Conservation (phyloP, 2,797 vertebrate genomes). For the Prionace glauca region DNA sequence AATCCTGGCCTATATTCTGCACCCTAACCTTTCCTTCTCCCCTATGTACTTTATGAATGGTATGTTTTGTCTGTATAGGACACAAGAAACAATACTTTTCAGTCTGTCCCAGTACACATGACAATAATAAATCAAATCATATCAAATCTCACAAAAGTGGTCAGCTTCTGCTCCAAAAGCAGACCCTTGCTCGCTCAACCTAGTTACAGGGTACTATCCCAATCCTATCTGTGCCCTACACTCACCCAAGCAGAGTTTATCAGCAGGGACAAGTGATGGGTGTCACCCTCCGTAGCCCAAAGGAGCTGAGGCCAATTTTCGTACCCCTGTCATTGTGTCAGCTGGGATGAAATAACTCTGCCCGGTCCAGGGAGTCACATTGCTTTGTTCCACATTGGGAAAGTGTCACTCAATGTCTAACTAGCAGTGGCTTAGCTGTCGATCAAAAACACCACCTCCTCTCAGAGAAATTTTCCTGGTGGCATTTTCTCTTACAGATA, state of each 20-base stretch:
- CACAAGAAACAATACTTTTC: too few species aligned
- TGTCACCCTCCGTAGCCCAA: neutral
- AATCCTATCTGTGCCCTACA: neutral
- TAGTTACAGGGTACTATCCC: neutral
- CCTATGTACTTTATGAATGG: too few species aligned
- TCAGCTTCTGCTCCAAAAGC: neutral
- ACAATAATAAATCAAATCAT: too few species aligned
- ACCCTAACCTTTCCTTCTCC: too few species aligned
- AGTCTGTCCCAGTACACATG: too few species aligned
- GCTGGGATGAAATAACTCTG: neutral
- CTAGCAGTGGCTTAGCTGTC: neutral
- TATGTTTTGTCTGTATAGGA: too few species aligned
- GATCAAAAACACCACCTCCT: neutral
- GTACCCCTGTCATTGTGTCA: neutral
- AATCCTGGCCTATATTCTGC: too few species aligned
- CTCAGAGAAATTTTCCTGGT: neutral
- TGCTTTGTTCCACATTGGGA: neutral
- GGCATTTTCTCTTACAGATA: neutral
- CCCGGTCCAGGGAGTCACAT: neutral
- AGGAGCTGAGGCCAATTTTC: neutral
- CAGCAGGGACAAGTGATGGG: neutral
- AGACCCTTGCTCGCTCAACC: too few species aligned
- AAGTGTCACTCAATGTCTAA: neutral
- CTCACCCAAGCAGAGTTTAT: neutral
- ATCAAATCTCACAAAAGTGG: neutral